These are phyloP conservation scores for Drosophila kikkawai DNA, from an alignment of 1,140 invertebrate species.

Conservation along the genomic window DNA sequence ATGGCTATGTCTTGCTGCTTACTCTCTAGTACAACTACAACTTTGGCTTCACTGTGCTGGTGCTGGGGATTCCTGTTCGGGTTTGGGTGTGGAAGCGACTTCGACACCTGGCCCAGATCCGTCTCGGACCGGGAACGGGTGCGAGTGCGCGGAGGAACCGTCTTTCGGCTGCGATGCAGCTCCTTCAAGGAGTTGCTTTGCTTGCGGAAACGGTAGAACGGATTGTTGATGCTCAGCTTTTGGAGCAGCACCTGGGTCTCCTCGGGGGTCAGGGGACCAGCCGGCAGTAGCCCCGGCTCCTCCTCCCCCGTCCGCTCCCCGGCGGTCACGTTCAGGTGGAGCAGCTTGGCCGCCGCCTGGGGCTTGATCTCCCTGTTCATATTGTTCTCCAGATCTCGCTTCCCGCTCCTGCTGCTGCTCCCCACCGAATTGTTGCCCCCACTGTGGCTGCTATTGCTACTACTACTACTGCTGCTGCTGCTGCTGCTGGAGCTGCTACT, in stretches of 20 bases:
- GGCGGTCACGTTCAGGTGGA: conserved; percentile 60
- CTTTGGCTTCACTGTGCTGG: conserved; percentile 77
- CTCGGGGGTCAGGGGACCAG: conserved; percentile 42
- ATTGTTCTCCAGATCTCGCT: conserved; percentile 63
- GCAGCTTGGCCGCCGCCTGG: conserved; percentile 44
- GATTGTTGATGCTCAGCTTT: conserved; percentile 80
- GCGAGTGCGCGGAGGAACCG: conserved; percentile 8
- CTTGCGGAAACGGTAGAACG: conserved; percentile 82
- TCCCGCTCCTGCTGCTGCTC: conserved; percentile 50
- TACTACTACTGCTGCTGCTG: conserved; percentile 24
- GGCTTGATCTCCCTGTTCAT: conserved; percentile 68
- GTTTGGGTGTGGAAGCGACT: background rate
- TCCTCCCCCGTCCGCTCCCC: conserved; percentile 17
- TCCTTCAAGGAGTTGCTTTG: conserved; percentile 79
- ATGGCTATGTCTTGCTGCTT: conserved; percentile 75
- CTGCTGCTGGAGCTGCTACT: conserved; percentile 2
- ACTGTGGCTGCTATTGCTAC: conserved; percentile 31
- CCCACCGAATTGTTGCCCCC: conserved; percentile 56
- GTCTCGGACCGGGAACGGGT: conserved; percentile 62
- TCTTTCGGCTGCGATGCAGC: conserved; percentile 37
- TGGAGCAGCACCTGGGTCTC: conserved; percentile 72
- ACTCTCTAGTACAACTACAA: conserved; percentile 84
- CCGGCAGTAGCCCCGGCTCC: conserved; percentile 10
- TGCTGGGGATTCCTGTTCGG: conserved; percentile 1
- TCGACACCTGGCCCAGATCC: conserved; percentile 40